These are phyloP conservation scores for Mantis religiosa DNA, from an alignment of 2,888 invertebrate genomes.

Conservation along the genomic window DNA sequence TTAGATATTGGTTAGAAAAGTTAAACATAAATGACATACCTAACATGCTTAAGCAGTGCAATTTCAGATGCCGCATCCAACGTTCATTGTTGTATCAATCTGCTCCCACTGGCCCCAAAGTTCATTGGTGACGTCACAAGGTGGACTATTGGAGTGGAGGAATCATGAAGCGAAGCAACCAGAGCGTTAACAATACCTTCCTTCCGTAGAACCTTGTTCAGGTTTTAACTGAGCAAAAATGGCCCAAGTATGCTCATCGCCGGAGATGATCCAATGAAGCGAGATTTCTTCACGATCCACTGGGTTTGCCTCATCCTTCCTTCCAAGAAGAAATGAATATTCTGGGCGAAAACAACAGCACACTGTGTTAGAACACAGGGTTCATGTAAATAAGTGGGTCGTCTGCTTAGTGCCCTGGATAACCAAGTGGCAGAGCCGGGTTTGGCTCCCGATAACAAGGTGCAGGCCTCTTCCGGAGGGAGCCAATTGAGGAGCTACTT, in stretches of 20 bases:
- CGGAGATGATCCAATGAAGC: background rate
- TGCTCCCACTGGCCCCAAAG: background rate
- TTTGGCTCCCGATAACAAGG: no score
- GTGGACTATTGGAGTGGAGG: background rate
- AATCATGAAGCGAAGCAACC: background rate
- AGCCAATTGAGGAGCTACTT: no score
- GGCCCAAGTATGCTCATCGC: background rate
- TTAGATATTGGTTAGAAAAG: no score
- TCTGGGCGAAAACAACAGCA: background rate
- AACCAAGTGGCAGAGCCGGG: no score
- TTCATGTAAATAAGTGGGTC: background rate
- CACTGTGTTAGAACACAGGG: background rate
- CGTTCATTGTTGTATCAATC: no score
- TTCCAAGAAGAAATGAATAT: background rate
- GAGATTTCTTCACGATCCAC: background rate
- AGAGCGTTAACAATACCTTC: slow-evolving; percentile 14
- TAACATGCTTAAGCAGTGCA: no score
- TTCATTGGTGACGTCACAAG: slow-evolving; percentile 4
- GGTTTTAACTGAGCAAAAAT: background rate
- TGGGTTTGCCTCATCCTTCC: background rate
- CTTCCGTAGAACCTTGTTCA: background rate
- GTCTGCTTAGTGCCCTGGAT: no score
- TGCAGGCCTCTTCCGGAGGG: no score
- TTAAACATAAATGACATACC: no score
- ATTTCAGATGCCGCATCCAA: no score